Percentiles rank a stretch among this genome's conserved stretches.
Evolutionary conservation across 2,888 invertebrate species (phyloP).

Genomic region (Pharmacophagus antenor): DNA sequence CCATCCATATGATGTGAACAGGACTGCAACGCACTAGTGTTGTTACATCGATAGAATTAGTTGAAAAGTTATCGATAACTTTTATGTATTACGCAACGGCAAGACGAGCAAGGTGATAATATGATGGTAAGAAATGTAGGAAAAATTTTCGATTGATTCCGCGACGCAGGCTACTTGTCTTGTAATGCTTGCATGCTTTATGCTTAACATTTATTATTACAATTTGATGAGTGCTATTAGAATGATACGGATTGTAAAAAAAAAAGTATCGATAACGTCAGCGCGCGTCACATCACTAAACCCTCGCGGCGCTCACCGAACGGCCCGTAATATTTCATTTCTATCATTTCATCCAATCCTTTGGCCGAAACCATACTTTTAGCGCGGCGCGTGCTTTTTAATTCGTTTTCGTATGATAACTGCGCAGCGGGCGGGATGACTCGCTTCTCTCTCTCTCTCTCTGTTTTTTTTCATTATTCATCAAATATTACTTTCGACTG

Average conservation of each 20-base stretch:
- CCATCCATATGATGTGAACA: slow-evolving; percentile 17
- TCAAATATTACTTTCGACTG: slow-evolving; percentile 58
- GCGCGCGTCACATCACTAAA: slow-evolving; percentile 35
- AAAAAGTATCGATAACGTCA: slow-evolving; percentile 11
- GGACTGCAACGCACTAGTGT: slow-evolving; percentile 5
- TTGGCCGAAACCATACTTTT: slow-evolving; percentile 75
- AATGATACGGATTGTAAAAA: background rate
- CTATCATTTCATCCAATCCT: slow-evolving; percentile 75
- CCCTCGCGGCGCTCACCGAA: slow-evolving; percentile 44
- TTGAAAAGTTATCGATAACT: background rate
- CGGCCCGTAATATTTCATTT: slow-evolving; percentile 70
- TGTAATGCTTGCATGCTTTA: no score
- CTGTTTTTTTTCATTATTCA: slow-evolving; percentile 53
- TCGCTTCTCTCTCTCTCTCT: slow-evolving; percentile 36
- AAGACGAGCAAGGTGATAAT: background rate
- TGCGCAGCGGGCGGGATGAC: slow-evolving; percentile 37
- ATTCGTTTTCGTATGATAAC: slow-evolving; percentile 77
- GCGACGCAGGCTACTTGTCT: background rate
- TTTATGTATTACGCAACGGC: background rate
- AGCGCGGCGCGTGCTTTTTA: slow-evolving; percentile 58
- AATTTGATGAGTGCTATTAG: no score
- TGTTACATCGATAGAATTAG: slow-evolving; percentile 6
- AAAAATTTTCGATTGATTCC: background rate
- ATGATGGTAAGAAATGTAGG: background rate
- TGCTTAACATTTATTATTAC: no score